Percentiles rank a stretch among this genome's conserved stretches.
Evolutionary conservation across 2,797 vertebrate species (phyloP).

Genomic region (Morelia viridis): DNA sequence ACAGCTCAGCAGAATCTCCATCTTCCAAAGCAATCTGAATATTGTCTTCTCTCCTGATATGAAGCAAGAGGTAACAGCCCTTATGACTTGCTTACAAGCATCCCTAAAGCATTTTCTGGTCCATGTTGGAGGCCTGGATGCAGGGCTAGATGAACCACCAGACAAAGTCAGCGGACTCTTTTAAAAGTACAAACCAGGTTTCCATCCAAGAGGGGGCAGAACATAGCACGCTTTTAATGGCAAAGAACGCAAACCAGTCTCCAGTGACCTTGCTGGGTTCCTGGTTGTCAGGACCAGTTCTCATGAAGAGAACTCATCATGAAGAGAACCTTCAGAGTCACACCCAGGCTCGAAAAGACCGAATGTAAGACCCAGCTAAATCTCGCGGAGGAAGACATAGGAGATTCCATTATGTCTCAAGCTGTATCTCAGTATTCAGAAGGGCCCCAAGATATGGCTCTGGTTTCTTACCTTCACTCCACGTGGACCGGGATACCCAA

Average conservation of each 20-base stretch:
- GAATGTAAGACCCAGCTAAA: not conserved
- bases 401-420: not conserved
- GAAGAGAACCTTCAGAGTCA: not conserved
- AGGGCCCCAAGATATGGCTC: accelerated
- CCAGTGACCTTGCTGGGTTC: not conserved
- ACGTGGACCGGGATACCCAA: conserved; percentile 93
- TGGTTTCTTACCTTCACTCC: conserved; percentile 89
- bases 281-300: not conserved
- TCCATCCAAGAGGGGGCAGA: not conserved
- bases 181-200: too few relatives aligned
- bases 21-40: too few relatives aligned
- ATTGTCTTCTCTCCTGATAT: too few relatives aligned
- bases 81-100: too few relatives aligned
- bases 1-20: not conserved
- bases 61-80: not conserved
- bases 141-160: not conserved
- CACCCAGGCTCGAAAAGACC: not conserved
- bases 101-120: not conserved
- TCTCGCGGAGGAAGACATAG: not conserved
- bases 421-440: not conserved
- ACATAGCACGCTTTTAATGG: not conserved
- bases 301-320: not conserved
- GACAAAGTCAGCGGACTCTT: too few relatives aligned
- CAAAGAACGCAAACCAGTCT: not conserved
- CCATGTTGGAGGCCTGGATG: not conserved